Percentiles rank a stretch among this genome's conserved stretches.
Conservation (phyloP, 2,888 invertebrate genomes). For the Gibbula magus region DNA sequence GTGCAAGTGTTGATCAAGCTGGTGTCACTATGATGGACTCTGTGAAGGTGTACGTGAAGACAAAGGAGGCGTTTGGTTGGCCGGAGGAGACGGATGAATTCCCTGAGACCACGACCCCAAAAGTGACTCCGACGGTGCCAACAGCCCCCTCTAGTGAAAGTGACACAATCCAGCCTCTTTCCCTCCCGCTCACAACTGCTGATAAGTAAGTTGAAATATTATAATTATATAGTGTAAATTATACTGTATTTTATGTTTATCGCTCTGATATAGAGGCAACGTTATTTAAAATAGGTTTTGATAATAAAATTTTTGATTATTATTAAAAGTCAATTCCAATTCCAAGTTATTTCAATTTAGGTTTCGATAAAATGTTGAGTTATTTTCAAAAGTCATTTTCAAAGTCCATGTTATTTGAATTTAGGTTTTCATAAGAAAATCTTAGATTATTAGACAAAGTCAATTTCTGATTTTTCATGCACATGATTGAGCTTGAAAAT, state of each 20-base stretch:
- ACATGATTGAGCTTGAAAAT: background rate
- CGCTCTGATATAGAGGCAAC: background rate
- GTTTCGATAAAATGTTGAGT: too few relatives aligned
- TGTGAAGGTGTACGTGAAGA: constrained; percentile 95
- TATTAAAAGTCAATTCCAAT: too few relatives aligned
- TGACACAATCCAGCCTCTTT: constrained; percentile 51
- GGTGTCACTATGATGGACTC: constrained; percentile 95
- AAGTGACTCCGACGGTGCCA: constrained; percentile 26
- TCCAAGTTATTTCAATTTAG: too few relatives aligned
- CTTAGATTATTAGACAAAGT: background rate
- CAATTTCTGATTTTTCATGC: background rate
- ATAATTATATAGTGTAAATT: too few relatives aligned
- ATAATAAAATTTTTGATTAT: too few relatives aligned
- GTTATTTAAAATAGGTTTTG: too few relatives aligned
- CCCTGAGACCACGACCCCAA: constrained; percentile 55
- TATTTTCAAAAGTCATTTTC: too few relatives aligned
- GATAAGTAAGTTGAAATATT: constrained; percentile 76
- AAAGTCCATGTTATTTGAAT: too few relatives aligned
- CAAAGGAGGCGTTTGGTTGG: constrained; percentile 97
- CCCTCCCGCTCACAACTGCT: constrained; percentile 79
- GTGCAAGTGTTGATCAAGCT: constrained; percentile 79
- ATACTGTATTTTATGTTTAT: background rate
- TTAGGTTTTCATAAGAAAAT: too few relatives aligned
- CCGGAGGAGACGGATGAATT: constrained; percentile 93
- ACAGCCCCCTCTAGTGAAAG: constrained; percentile 38